Evolutionary conservation across 35 echinoderm and acorn worm genomes (phyloP), one percentile per base, ranked within the genome.

Genomic region (Heliocidaris tuberculata): DNA sequence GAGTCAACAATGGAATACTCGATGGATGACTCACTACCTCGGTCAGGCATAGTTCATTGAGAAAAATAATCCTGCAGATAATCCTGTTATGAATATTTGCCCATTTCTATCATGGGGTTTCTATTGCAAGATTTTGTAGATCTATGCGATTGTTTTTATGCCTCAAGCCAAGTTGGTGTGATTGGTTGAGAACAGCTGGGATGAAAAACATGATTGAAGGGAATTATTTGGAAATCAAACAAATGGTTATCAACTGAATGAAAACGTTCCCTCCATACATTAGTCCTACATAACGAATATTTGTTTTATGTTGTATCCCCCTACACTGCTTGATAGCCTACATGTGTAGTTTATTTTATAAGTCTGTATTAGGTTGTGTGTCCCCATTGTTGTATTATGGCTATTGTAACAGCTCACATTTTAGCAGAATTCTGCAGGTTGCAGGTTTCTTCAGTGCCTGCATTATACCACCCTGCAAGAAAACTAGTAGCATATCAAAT

Each of bases 51-150:
- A 78, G 65, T 78, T 78, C 65, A 78, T 78, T 78, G 65, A 78
- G 65, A 78, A 78, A 78, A 78, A 78, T 78, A 78, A 78, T 78
- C 65, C 27, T 19, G 27, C 27, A 78, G 21, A 78, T 78, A 78
- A 78, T 78, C 65, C 65, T 78, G 17, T 78, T 78, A 78, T 78
- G 65, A 78, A 78, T n/a, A 78, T 78, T 78, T 78, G 65, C 65
- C 65, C 7, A 24, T 78, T 78, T 78, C 27, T 78, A 78, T 78
- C 65, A 78, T 0, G 21, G 65, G 21, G 3, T 78, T 78, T 78
- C 60, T 78, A 0, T 27, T 7, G 65, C 21, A 19, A 78, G 65
- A 78, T 78, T n/a, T 17, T 27, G 17, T 17, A 24, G 65, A 78
- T 78, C 35, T 1, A 42, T 42, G 27, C 19, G 65, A 78, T 78